A percentile compares a stretch with the other conserved stretches of the same genome.
phyloP scores from a whole-genome alignment of 1,140 invertebrate species.

The Lethrus apterus region DNA sequence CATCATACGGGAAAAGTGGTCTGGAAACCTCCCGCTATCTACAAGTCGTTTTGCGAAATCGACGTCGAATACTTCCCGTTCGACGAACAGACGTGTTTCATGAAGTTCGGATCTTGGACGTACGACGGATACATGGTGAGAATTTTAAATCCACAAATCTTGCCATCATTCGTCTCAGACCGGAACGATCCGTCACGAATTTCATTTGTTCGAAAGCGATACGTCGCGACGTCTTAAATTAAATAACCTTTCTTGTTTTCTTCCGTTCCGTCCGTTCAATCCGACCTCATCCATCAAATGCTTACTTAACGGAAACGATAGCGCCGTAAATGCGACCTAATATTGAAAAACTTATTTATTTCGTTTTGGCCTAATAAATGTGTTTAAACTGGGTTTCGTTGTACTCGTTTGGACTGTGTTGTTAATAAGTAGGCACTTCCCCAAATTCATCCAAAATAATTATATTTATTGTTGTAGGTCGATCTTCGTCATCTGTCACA shows the following conservation, averaged over 20 bases:
- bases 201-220: too few species aligned
- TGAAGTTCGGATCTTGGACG: slow-evolving; percentile 96
- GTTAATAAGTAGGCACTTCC: too few species aligned
- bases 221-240: too few species aligned
- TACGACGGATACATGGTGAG: slow-evolving; percentile 86
- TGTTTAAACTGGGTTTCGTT: too few species aligned
- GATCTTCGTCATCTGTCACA: slow-evolving; percentile 80
- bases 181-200: too few species aligned
- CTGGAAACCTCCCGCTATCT: slow-evolving; percentile 97
- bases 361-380: too few species aligned
- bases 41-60: slow-evolving; percentile 96
- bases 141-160: too few species aligned
- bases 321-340: neutral
- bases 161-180: too few species aligned
- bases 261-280: too few species aligned
- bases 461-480: slow-evolving; percentile 53
- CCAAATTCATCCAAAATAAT: too few species aligned
- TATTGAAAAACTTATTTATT: neutral
- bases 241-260: too few species aligned
- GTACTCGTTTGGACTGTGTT: too few species aligned
- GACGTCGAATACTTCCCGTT: slow-evolving; percentile 96
- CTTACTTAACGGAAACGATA: neutral
- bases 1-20: slow-evolving; percentile 88
- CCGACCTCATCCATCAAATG: neutral
- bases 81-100: slow-evolving; percentile 92